Conservation (phyloP, 2,113 vertebrate species). For the Pao palembangensis region DNA sequence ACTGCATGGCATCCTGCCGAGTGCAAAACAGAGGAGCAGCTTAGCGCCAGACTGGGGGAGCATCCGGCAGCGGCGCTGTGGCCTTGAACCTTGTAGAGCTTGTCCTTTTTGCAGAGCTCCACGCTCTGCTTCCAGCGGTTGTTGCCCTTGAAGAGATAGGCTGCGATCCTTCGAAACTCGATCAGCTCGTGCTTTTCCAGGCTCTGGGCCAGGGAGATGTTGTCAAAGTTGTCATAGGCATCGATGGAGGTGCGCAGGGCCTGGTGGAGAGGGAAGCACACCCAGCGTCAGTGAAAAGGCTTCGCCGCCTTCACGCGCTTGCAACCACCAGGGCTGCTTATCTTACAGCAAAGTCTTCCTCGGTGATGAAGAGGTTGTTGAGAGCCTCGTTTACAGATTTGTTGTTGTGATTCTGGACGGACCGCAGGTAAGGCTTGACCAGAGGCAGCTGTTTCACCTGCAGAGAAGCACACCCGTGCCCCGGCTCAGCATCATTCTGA, state of each 20-base stretch:
- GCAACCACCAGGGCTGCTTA: too few species aligned
- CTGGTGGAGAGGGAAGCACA: conserved; percentile 62
- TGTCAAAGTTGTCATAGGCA: conserved; percentile 99
- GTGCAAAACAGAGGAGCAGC: background rate
- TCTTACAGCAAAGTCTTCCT: conserved; percentile 95
- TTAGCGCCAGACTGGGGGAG: background rate
- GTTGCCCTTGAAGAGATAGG: conserved; percentile 98
- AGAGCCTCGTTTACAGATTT: conserved; percentile 96
- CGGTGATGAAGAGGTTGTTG: conserved; percentile 97
- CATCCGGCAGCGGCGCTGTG: background rate
- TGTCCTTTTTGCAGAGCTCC: conserved; percentile 98
- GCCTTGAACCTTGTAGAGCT: conserved; percentile 90
- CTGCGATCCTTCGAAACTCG: conserved; percentile 96
- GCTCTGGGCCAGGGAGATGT: conserved; percentile 95
- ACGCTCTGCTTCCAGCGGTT: conserved; percentile 99
- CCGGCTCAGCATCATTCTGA: background rate
- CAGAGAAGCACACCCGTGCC: conserved; percentile 6
- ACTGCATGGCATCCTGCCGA: conserved; percentile 95
- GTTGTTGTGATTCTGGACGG: conserved; percentile 99
- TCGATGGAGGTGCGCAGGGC: conserved; percentile 96
- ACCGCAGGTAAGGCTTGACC: conserved; percentile 95
- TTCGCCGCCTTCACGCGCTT: too few species aligned
- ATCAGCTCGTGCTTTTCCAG: conserved; percentile 97
- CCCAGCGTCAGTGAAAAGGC: too few species aligned
- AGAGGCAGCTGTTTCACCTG: conserved; percentile 94